phyloP scores from a whole-genome alignment of 2,113 vertebrate species.

The Tupaia chinensis region DNA sequence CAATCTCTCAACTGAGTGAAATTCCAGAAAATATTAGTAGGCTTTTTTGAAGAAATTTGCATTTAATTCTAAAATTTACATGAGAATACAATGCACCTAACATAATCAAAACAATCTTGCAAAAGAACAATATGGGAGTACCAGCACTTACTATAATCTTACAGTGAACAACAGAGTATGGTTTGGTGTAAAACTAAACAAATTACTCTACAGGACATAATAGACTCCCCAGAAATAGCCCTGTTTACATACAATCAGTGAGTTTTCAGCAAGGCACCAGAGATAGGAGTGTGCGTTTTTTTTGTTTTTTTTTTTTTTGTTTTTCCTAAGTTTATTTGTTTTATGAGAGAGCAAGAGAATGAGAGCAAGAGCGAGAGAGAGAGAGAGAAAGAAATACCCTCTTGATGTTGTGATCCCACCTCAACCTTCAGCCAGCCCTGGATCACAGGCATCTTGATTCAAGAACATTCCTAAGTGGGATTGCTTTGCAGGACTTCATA shows the following conservation, averaged over 20 bases:
- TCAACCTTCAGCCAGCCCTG: too few species aligned
- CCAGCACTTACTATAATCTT: not conserved
- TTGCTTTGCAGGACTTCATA: too few species aligned
- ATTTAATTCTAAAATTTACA: not conserved
- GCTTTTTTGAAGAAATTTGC: not conserved
- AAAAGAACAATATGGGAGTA: not conserved
- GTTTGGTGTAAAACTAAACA: not conserved
- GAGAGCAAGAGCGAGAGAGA: too few species aligned
- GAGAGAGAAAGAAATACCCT: too few species aligned
- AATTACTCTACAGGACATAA: not conserved
- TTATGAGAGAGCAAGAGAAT: too few species aligned
- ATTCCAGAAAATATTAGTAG: not conserved
- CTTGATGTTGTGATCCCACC: too few species aligned
- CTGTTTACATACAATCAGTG: not conserved
- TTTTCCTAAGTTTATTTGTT: too few species aligned
- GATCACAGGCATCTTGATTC: too few species aligned
- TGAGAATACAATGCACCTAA: not conserved
- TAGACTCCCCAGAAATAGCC: not conserved
- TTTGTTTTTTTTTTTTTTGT: too few species aligned
- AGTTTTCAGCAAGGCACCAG: not conserved
- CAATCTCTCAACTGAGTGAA: not conserved
- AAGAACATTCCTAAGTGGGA: too few species aligned
- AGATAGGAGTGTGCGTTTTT: not conserved
- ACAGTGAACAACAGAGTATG: not conserved
- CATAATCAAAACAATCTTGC: not conserved